Conservation (phyloP, 2,797 vertebrate species). For the Tadarida brasiliensis region DNA sequence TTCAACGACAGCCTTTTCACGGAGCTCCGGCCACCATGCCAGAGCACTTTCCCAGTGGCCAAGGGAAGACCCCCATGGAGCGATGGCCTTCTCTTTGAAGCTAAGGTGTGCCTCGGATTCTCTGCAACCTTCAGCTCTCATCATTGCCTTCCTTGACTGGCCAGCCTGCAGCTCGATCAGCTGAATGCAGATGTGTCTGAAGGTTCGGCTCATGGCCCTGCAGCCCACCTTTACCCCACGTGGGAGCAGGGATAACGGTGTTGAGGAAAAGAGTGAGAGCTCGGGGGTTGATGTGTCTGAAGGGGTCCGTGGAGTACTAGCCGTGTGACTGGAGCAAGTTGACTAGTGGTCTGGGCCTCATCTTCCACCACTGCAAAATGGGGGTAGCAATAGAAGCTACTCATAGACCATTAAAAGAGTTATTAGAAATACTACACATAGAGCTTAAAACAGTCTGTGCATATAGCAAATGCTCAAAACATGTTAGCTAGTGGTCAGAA, state of each 20-base stretch:
- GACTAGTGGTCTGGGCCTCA: neutral
- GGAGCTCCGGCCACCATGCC: neutral
- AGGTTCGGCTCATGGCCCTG: neutral
- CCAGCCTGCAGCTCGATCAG: neutral
- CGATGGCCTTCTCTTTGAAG: neutral
- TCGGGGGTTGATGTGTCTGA: neutral
- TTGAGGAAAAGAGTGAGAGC: neutral
- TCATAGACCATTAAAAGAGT: neutral
- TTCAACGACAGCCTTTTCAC: neutral
- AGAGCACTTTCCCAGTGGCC: neutral
- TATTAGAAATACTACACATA: neutral
- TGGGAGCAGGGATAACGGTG: rapidly evolving
- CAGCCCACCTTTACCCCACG: neutral
- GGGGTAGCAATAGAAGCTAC: neutral
- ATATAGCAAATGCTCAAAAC: neutral
- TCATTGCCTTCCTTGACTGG: neutral
- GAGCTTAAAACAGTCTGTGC: neutral
- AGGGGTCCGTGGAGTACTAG: neutral
- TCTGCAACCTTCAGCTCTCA: neutral
- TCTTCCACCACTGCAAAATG: neutral
- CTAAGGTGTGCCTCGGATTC: neutral
- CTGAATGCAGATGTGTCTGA: neutral
- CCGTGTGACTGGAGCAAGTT: neutral
- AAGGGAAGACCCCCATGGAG: neutral
- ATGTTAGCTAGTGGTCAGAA: neutral